These are phyloP conservation scores for Saguinus imperator DNA, from an alignment of 2,113 vertebrate species.

Conservation along the genomic window DNA sequence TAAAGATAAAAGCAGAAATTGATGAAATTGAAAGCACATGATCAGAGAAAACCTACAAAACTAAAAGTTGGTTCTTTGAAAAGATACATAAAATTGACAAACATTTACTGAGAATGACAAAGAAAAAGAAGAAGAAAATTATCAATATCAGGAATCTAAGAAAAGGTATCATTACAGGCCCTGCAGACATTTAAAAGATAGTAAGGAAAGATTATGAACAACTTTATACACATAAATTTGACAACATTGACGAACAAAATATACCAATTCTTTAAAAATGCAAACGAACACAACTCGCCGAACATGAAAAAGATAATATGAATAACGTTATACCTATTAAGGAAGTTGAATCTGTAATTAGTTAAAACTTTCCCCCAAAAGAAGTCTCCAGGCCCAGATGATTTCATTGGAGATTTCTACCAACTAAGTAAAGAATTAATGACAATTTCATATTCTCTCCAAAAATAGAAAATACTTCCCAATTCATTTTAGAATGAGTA, in stretches of 20 bases:
- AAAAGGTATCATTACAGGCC: background rate
- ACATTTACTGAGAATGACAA: background rate
- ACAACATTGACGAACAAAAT: background rate
- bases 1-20: background rate
- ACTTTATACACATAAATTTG: background rate
- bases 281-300: background rate
- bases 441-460: background rate
- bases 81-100: background rate
- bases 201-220: too few relatives aligned
- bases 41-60: too few relatives aligned
- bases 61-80: background rate
- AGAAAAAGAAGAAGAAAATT: background rate
- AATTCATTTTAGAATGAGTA: background rate
- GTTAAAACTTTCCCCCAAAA: background rate
- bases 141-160: background rate
- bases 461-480: background rate
- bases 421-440: background rate
- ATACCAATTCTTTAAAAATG: background rate
- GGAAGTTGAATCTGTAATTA: background rate
- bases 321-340: background rate
- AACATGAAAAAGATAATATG: background rate
- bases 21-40: too few relatives aligned
- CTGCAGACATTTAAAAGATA: background rate
- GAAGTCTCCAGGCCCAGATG: background rate
- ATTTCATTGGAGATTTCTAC: background rate